Evolutionary conservation across 1,140 invertebrate genomes (phyloP).

Genomic region (Hylaeus anthracinus): DNA sequence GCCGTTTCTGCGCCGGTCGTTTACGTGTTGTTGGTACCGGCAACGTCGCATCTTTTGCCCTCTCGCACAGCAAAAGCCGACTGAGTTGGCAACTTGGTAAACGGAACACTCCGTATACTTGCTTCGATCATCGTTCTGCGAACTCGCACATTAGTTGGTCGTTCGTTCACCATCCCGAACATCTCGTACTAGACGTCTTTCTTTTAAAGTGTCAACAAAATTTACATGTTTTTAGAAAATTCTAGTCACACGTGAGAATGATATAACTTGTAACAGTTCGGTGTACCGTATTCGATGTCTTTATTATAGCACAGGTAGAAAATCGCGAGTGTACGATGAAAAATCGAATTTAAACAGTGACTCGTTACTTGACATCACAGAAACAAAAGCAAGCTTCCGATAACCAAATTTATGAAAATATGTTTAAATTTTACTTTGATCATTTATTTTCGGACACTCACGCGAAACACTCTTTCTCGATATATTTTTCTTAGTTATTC

Average conservation of each 20-base stretch:
- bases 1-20: conserved; percentile 45
- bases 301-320: background rate
- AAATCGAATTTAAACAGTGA: background rate
- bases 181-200: background rate
- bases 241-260: background rate
- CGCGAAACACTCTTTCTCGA: background rate
- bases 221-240: no score
- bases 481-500: background rate
- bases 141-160: conserved; percentile 28
- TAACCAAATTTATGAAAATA: background rate
- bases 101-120: conserved; percentile 45
- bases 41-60: conserved; percentile 57
- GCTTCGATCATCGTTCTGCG: conserved; percentile 51
- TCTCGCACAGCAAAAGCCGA: conserved; percentile 42
- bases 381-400: background rate
- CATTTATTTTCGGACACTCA: background rate
- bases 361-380: background rate
- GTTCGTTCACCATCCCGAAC: background rate
- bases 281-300: background rate
- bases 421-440: background rate
- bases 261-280: background rate
- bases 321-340: conserved; percentile 1
- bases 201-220: conserved; percentile 4
- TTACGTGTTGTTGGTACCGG: conserved; percentile 34
- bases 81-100: conserved; percentile 45